phyloP scores from a whole-genome alignment of 2,888 invertebrate species.

The Zaprionus lineosus region DNA sequence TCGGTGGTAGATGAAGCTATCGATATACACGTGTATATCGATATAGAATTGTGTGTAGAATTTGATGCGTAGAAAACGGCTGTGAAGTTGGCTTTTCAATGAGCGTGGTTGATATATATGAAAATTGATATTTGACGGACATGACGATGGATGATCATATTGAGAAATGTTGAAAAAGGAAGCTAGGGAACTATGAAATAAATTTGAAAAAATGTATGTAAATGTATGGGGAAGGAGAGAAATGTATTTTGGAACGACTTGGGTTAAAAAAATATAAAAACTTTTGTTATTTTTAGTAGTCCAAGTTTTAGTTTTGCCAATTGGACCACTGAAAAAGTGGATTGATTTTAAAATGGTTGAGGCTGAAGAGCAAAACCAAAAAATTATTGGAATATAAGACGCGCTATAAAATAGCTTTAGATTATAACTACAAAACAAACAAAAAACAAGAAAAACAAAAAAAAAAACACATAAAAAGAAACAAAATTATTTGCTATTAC shows the following conservation, averaged over 20 bases:
- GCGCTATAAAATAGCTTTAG: conserved; percentile 66
- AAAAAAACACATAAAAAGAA: too few species aligned
- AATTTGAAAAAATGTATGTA: background rate
- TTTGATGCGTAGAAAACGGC: conserved; percentile 66
- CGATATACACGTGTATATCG: conserved; percentile 20
- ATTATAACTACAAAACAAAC: conserved; percentile 10
- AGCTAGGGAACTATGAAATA: conserved; percentile 17
- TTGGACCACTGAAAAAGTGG: conserved; percentile 16
- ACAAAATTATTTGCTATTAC: conserved; percentile 42
- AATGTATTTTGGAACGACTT: conserved; percentile 17
- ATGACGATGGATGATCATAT: conserved; percentile 1
- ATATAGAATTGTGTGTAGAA: conserved; percentile 24
- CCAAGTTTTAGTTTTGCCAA: conserved; percentile 50
- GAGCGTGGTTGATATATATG: conserved; percentile 18
- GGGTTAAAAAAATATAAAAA: conserved; percentile 13
- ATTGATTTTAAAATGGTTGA: conserved; percentile 43
- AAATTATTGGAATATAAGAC: conserved; percentile 40
- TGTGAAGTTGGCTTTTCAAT: conserved; percentile 70
- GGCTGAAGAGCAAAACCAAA: conserved; percentile 20
- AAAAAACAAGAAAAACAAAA: background rate
- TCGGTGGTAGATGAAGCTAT: conserved; percentile 2
- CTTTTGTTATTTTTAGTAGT: conserved; percentile 43
- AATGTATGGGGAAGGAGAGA: background rate
- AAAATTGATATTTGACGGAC: conserved; percentile 2
- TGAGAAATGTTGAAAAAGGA: conserved; percentile 24